These are phyloP conservation scores for Sprattus sprattus DNA, from an alignment of 2,113 vertebrate species.

Conservation along the genomic window DNA sequence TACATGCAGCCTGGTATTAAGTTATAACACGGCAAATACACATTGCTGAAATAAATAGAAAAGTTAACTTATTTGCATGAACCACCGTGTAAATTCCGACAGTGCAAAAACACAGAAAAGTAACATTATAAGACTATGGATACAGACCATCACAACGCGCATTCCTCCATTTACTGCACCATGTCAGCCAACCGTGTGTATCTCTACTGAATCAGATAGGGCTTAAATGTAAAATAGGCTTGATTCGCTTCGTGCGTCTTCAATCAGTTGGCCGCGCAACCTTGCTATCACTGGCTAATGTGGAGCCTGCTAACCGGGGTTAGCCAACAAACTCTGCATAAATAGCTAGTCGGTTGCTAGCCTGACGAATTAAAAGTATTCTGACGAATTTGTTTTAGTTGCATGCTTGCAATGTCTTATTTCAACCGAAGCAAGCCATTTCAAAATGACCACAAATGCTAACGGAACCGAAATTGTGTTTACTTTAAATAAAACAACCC, in stretches of 20 bases:
- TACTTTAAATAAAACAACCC: constrained; percentile 70
- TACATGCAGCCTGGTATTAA: not conserved
- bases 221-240: constrained; percentile 22
- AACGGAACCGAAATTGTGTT: constrained; percentile 45
- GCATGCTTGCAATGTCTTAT: not conserved
- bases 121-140: not conserved
- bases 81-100: not conserved
- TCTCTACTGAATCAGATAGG: not conserved
- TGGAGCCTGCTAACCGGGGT: constrained; percentile 46
- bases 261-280: constrained; percentile 30
- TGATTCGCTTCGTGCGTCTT: constrained; percentile 28
- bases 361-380: constrained; percentile 35
- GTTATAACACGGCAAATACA: not conserved
- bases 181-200: not conserved
- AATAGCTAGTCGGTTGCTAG: constrained; percentile 49
- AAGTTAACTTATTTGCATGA: not conserved
- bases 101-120: constrained; percentile 16
- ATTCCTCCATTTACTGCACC: constrained; percentile 8
- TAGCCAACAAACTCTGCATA: constrained; percentile 50
- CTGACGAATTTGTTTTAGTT: constrained; percentile 23
- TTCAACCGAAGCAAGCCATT: not conserved
- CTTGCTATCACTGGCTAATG: constrained; percentile 31
- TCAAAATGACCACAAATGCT: not conserved
- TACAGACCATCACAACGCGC: constrained; percentile 11
- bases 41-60: not conserved